Evolutionary conservation across 2,797 vertebrate genomes (phyloP).

Genomic region (Naso thynnoides): DNA sequence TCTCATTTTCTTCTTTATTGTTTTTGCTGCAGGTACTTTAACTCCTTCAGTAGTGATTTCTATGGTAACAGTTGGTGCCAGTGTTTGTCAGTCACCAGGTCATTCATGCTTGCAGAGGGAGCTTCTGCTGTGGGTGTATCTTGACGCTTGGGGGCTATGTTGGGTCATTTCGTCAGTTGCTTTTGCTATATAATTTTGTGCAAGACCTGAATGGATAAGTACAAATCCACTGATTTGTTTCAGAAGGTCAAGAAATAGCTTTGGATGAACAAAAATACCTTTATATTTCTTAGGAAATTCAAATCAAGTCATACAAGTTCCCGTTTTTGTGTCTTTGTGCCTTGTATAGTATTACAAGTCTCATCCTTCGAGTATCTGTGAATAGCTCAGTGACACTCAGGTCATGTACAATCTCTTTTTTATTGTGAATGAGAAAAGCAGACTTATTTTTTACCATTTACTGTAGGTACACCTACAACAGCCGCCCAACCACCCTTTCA

Average conservation of each 20-base stretch:
- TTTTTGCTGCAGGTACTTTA: background rate
- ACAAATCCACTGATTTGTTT: background rate
- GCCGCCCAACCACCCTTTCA: slow-evolving; percentile 77
- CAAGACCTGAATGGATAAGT: background rate
- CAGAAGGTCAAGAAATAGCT: background rate
- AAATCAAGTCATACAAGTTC: background rate
- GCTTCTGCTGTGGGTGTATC: slow-evolving; percentile 78
- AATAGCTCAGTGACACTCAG: slow-evolving; percentile 18
- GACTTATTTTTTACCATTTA: slow-evolving; percentile 67
- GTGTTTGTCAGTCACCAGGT: slow-evolving; percentile 57
- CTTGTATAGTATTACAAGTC: background rate
- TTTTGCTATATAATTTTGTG: slow-evolving; percentile 9
- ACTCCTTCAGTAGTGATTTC: slow-evolving; percentile 12
- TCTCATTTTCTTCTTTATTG: background rate
- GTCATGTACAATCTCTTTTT: slow-evolving; percentile 44
- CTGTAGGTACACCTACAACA: slow-evolving; percentile 80
- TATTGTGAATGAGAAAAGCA: slow-evolving; percentile 63
- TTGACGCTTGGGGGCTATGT: slow-evolving; percentile 27
- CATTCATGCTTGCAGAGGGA: slow-evolving; percentile 71
- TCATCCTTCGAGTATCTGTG: slow-evolving; percentile 1
- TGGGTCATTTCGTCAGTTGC: slow-evolving; percentile 5
- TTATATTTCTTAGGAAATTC: background rate
- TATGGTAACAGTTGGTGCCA: slow-evolving; percentile 12
- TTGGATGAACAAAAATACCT: background rate
- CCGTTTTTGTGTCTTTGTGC: background rate